phyloP scores from a whole-genome alignment of 2,113 vertebrate genomes.

The Mormyrus lacerda region DNA sequence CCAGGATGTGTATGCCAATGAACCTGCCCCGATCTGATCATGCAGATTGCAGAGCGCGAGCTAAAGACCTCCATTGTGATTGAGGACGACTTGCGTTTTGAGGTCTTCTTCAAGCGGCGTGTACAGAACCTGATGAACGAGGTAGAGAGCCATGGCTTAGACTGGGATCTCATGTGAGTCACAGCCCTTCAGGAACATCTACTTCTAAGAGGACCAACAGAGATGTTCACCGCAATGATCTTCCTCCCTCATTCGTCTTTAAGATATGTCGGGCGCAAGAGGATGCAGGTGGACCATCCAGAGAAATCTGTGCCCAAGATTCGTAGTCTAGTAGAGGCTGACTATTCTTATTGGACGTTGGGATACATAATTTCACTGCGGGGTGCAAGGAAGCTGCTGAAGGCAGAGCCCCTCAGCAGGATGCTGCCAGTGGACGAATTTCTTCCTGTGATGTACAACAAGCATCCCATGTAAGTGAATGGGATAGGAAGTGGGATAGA shows the following conservation, averaged over 20 bases:
- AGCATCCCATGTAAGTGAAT: slow-evolving; percentile 79
- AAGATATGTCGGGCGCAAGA: slow-evolving; percentile 85
- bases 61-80: slow-evolving; percentile 70
- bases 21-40: neutral
- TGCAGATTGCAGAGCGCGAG: slow-evolving; percentile 66
- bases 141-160: slow-evolving; percentile 58
- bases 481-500: neutral
- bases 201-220: neutral
- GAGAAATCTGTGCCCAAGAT: slow-evolving; percentile 78
- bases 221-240: neutral
- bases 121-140: slow-evolving; percentile 78
- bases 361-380: slow-evolving; percentile 79
- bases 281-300: slow-evolving; percentile 82
- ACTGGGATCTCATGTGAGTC: slow-evolving; percentile 87
- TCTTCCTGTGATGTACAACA: slow-evolving; percentile 85
- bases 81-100: slow-evolving; percentile 85
- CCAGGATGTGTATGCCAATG: neutral
- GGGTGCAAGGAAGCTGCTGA: slow-evolving; percentile 77
- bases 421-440: slow-evolving; percentile 88
- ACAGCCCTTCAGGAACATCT: neutral
- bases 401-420: slow-evolving; percentile 66
- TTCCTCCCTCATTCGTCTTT: neutral
- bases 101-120: slow-evolving; percentile 86
- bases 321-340: slow-evolving; percentile 78
- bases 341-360: slow-evolving; percentile 90